Percentiles rank a stretch among this genome's conserved stretches.
Evolutionary conservation across 2,797 vertebrate species (phyloP).

Genomic region (Neosilurus hyrtlii): DNA sequence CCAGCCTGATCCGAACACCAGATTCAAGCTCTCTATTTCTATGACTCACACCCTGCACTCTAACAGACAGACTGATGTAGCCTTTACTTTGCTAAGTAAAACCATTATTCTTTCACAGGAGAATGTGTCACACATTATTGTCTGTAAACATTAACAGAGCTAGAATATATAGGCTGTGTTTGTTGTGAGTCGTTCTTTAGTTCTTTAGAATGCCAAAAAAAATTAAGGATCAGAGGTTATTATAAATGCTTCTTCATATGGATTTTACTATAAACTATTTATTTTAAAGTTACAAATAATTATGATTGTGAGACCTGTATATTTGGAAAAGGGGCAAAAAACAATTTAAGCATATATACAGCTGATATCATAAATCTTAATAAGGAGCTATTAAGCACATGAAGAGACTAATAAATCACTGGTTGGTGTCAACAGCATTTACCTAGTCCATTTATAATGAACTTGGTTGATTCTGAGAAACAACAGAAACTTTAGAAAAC

Average conservation of each 20-base stretch:
- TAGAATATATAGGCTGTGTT: not conserved
- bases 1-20: conserved; percentile 46
- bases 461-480: conserved; percentile 46
- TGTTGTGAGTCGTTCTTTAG: not conserved
- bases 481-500: conserved; percentile 44
- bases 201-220: not conserved
- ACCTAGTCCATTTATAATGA: conserved; percentile 51
- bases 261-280: not conserved
- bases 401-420: conserved; percentile 57
- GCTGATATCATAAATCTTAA: conserved; percentile 58
- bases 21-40: conserved; percentile 6
- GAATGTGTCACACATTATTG: not conserved
- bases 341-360: conserved; percentile 50
- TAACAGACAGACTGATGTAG: conserved; percentile 31
- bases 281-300: not conserved
- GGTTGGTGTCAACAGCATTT: conserved; percentile 50
- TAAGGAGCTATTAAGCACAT: conserved; percentile 57
- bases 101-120: conserved; percentile 23
- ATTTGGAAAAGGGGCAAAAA: conserved; percentile 21
- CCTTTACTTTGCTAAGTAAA: conserved; percentile 11
- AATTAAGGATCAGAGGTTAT: not conserved
- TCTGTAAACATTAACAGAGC: not conserved
- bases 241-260: not conserved
- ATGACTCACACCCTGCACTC: conserved; percentile 35
- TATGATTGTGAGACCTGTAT: not conserved